Evolutionary conservation across 1,140 invertebrate genomes (phyloP).

Genomic region (Nasonia longicornis): DNA sequence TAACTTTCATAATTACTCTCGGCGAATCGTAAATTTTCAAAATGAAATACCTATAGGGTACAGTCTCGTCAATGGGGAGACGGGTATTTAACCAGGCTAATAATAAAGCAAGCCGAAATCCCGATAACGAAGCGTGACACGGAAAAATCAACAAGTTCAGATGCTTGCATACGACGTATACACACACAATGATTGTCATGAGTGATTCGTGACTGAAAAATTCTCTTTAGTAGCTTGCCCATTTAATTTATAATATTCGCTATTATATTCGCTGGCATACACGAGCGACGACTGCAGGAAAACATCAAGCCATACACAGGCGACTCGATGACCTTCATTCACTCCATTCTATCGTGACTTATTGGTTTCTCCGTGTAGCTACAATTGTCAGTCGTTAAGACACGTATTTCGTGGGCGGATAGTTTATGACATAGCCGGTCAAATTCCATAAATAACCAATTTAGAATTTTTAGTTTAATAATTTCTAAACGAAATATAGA

Average conservation of each 20-base stretch:
- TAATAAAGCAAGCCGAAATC: neutral
- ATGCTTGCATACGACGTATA: neutral
- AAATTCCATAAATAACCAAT: neutral
- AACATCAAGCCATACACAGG: neutral
- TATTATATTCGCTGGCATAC: conserved; percentile 1
- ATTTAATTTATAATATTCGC: conserved; percentile 15
- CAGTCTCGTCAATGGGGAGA: neutral
- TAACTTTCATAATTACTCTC: too few species aligned
- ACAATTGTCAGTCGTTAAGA: neutral
- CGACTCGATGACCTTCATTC: conserved; percentile 32
- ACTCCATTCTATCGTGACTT: neutral
- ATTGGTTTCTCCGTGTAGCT: neutral
- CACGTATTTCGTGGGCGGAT: too few species aligned
- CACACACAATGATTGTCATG: neutral
- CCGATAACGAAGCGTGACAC: neutral
- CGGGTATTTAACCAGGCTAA: neutral
- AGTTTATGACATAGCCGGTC: too few species aligned
- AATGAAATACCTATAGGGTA: neutral
- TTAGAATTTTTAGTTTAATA: neutral
- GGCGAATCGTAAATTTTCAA: neutral
- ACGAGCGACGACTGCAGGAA: conserved; percentile 1
- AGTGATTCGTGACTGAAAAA: conserved; percentile 1
- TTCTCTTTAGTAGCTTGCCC: neutral
- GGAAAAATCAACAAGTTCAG: neutral
- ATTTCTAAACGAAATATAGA: neutral